Evolutionary conservation across 1,140 invertebrate species (phyloP).

Genomic region (Aphelinus atriplicis): DNA sequence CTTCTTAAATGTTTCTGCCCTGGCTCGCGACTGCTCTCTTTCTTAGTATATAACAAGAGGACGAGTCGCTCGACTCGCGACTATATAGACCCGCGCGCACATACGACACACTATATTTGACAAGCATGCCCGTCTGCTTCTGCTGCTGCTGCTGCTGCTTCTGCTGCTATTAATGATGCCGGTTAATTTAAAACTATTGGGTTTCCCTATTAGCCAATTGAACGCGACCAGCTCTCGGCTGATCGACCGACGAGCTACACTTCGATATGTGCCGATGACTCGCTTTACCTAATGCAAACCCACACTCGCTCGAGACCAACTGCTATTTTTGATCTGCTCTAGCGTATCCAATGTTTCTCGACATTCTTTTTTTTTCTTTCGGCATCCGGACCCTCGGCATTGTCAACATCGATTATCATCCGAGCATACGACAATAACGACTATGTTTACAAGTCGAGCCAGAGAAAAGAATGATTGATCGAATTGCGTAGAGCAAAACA

Average conservation of each 20-base stretch:
- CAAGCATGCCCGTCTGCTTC: background rate
- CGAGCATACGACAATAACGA: no score
- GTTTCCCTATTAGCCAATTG: constrained; percentile 64
- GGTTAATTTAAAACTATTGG: constrained; percentile 69
- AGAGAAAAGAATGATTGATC: no score
- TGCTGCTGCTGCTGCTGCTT: background rate
- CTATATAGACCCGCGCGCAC: background rate
- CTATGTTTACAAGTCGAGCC: no score
- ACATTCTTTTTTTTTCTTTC: no score
- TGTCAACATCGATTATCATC: no score
- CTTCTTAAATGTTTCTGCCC: constrained; percentile 38
- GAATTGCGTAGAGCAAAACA: no score
- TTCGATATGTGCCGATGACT: constrained; percentile 2
- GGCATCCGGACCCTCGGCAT: no score
- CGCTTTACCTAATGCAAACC: background rate
- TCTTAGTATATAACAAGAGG: background rate
- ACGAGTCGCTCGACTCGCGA: no score
- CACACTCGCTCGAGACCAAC: no score
- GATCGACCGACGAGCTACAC: background rate
- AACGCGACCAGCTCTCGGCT: constrained; percentile 33
- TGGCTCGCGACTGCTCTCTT: background rate
- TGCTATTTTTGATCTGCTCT: no score
- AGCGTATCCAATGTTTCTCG: no score
- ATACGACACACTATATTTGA: constrained; percentile 10
- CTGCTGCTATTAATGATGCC: constrained; percentile 64